Base-by-base conservation (phyloP, 2,888 invertebrate species). In the Eumacrocentrus americanus region DNA sequence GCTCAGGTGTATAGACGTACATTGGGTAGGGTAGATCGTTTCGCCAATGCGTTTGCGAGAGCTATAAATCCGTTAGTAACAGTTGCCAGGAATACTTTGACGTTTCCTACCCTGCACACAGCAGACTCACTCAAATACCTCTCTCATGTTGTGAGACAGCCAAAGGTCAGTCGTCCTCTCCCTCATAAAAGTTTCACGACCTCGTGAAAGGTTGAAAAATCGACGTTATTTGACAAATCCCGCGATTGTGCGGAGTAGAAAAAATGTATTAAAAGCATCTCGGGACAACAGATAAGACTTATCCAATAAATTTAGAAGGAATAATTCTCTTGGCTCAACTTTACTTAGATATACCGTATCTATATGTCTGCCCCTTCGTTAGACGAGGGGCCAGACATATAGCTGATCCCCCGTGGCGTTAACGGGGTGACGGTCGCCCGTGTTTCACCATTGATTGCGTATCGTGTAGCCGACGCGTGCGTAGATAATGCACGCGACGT, bases 361-460 rank as follows among this genome's bases (percentile, higher is more conserved):
- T n/a, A n/a, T n/a, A n/a, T n/a, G n/a, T n/a, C n/a, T n/a, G n/a
- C n/a, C n/a, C n/a, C n/a, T n/a, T n/a, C n/a, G n/a, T n/a, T n/a
- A n/a, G 29, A 44, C 29, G 16, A 44, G 56, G 47, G 48, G 61
- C 46, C 18, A 42, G 42, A n/a, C 16, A 20, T 20, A 20, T 11
- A 22, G n/a, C 16, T 16, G 35, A 51, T 42, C 40, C 40, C 50
- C 38, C 14, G 44, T 23, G 46, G 42, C 38, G 38, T 55, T 44
- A 44, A 22, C 53, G 46, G 34, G 52, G 35, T 51, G 44, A 25
- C 23, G 52, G 38, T 23, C 46, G 51, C 62, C 58, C 60, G 62
- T 64, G 66, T 67, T 70, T 71, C 65, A 67, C 67, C 73, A 71
- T 73, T 71, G 72, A 72, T 74, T 71, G 68, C 68, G 63, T 66